Evolutionary conservation across 2,888 invertebrate species (phyloP), one percentile per base, ranked within the genome.

Genomic region (Acronicta psi): DNA sequence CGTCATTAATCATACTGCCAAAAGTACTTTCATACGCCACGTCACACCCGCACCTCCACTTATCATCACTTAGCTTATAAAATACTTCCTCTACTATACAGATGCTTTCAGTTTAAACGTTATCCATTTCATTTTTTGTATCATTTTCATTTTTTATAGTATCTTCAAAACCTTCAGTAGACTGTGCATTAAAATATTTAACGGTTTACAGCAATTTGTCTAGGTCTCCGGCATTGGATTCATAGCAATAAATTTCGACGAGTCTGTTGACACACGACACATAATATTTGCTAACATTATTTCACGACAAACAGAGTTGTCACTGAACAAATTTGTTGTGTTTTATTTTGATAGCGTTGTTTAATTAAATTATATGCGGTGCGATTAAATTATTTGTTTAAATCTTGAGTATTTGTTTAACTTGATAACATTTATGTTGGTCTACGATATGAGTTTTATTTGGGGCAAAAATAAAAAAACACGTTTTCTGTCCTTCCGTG

Each of bases 251-350:
- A 89, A 91, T 91, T 91, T 88, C 66, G 81, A 84, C 76, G 83
- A 87, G 87, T 87, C 88, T 88, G 88, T 75, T 77, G 75, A 76
- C 73, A 75, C 58, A 53, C 59, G 58, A 59, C 89, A 87, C 80
- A 80, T 84, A 87, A 90, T 91, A 88, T 92, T 92, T 91, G 84
- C 85, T 73, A 73, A 82, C 85, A 87, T 89, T 90, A 90, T 89
- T 88, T 84, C 82, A 84, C 69, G 73, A 78, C 87, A 87, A 89
- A 91, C 87, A 87, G 60, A 77, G 80, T 81, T 89, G 89, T 90
- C 89, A 87, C 83, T 85, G 81, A 82, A 84, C 83, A 92, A 91
- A 92, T 90, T 89, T 87, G 84, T 85, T 87, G 83, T 87, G 86
- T 90, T 90, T 77, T 77, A 77, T 74, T 74, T 81, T 87, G 87